Conservation (phyloP, 2,797 vertebrate genomes). For the Squalus acanthias region DNA sequence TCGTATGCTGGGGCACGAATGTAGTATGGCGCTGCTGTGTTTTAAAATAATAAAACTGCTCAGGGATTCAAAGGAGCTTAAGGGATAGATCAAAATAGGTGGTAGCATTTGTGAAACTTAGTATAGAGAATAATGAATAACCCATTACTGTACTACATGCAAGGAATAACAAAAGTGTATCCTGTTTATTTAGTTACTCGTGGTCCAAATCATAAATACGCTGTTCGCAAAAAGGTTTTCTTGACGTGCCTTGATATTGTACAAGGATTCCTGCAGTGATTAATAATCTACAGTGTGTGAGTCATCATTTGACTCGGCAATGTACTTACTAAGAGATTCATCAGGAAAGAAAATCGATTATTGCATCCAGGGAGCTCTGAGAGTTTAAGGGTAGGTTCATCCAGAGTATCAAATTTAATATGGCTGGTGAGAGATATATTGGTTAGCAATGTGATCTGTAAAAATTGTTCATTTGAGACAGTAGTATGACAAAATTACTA, state of each 20-base stretch:
- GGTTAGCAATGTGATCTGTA: background rate
- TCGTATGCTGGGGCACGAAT: background rate
- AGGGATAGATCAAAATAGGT: background rate
- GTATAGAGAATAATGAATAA: background rate
- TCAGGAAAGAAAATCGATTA: conserved; percentile 6
- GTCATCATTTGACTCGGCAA: background rate
- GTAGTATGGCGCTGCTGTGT: background rate
- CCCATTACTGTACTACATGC: background rate
- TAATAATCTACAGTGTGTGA: background rate
- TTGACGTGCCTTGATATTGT: background rate
- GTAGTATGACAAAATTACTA: background rate
- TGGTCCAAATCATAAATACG: background rate
- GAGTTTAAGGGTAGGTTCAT: background rate
- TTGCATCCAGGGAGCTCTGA: background rate
- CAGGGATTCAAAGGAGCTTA: background rate
- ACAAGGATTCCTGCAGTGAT: background rate
- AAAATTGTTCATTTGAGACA: conserved; percentile 11
- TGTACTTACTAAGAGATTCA: background rate
- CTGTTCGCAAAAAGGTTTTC: background rate
- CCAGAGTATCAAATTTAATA: conserved; percentile 1
- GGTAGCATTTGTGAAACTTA: background rate
- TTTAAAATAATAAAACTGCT: background rate
- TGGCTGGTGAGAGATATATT: background rate
- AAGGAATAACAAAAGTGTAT: background rate
- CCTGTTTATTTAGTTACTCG: background rate